These are phyloP conservation scores for Volucella inanis DNA, from an alignment of 2,888 invertebrate species.

Conservation along the genomic window DNA sequence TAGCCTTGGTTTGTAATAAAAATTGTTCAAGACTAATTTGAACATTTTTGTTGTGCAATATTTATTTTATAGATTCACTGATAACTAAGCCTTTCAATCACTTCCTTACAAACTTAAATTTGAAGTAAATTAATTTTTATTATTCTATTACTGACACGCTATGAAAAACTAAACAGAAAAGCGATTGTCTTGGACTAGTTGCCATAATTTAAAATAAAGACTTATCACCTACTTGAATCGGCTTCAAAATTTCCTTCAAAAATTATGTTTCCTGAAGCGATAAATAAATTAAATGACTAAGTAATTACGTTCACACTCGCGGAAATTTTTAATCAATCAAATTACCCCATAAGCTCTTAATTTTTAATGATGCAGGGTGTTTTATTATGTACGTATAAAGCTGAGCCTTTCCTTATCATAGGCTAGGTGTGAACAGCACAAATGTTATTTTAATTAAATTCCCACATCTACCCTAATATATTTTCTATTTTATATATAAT, in stretches of 20 bases:
- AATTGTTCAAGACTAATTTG: no score
- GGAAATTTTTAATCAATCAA: slow-evolving; percentile 27
- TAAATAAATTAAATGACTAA: slow-evolving; percentile 29
- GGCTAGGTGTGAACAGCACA: slow-evolving; percentile 25
- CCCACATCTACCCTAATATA: neutral
- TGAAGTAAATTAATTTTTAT: no score
- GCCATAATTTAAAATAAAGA: neutral
- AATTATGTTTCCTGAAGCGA: neutral
- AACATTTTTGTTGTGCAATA: no score
- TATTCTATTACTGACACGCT: no score
- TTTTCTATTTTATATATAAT: neutral
- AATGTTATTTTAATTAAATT: slow-evolving; percentile 37
- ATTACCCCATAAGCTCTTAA: slow-evolving; percentile 36
- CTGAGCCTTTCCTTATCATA: no score
- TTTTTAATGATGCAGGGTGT: neutral
- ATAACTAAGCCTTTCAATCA: no score
- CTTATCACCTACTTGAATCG: neutral
- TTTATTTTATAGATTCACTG: no score
- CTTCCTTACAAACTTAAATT: no score
- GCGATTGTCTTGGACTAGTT: no score
- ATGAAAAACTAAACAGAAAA: no score
- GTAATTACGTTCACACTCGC: slow-evolving; percentile 10
- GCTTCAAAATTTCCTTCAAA: neutral
- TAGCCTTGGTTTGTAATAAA: no score
- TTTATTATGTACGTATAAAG: neutral